Percentiles rank a stretch among this genome's conserved stretches.
phyloP scores from a whole-genome alignment of 1,140 invertebrate genomes.

The Eubasilissa regina region DNA sequence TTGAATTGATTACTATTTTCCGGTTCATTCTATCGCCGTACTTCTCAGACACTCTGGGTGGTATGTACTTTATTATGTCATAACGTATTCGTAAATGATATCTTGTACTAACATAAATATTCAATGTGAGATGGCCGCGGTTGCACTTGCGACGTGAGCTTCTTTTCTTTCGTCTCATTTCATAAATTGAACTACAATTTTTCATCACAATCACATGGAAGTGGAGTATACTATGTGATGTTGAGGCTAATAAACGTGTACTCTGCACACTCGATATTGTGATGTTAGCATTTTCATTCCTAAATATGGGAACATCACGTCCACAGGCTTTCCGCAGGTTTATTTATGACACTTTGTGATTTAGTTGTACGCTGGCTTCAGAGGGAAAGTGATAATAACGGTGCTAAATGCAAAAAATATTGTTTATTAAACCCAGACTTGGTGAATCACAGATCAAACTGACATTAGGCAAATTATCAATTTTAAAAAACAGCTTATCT shows the following conservation, averaged over 20 bases:
- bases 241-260: conserved; percentile 26
- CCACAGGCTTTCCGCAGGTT: conserved; percentile 1
- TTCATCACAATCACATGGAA: not conserved
- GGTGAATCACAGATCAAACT: not conserved
- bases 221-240: not conserved
- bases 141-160: too few relatives aligned
- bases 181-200: too few relatives aligned
- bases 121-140: not conserved
- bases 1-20: conserved; percentile 8
- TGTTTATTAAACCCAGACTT: conserved; percentile 2
- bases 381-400: conserved; percentile 39
- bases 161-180: too few relatives aligned
- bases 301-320: not conserved
- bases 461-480: not conserved
- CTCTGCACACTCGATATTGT: conserved; percentile 18
- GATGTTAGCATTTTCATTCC: conserved; percentile 16
- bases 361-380: conserved; percentile 28
- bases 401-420: conserved; percentile 39
- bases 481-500: not conserved
- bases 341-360: conserved; percentile 30
- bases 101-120: not conserved
- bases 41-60: too few relatives aligned
- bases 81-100: too few relatives aligned
- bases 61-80: not conserved
- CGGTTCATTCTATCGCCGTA: not conserved